Conservation (phyloP, 2,113 vertebrate species). For the Corythaixoides concolor region DNA sequence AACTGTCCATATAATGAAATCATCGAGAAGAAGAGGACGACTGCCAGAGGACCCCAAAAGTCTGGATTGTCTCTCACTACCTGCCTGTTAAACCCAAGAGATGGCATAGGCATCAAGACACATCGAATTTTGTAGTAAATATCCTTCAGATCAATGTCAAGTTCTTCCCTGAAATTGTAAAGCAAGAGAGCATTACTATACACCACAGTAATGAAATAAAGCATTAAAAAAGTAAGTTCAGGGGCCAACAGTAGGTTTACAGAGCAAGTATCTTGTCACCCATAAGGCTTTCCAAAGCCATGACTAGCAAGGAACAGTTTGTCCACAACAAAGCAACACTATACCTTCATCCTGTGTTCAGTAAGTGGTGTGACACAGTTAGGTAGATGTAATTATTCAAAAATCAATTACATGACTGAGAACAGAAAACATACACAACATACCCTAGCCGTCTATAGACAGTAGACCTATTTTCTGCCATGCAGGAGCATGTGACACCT, state of each 20-base stretch:
- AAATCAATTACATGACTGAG: not conserved
- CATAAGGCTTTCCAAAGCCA: not conserved
- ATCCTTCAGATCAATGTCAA: constrained; percentile 98
- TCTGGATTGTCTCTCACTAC: constrained; percentile 98
- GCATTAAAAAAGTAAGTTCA: not conserved
- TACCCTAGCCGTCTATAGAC: not conserved
- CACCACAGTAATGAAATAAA: not conserved
- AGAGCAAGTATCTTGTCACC: not conserved
- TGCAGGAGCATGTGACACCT: not conserved
- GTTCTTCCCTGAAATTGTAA: constrained; percentile 84
- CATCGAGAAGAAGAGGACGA: constrained; percentile 98
- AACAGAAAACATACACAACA: not conserved
- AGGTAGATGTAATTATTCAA: not conserved
- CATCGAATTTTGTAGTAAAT: constrained; percentile 99
- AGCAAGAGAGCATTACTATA: constrained; percentile 28
- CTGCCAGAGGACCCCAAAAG: constrained; percentile 96
- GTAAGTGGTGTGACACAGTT: not conserved
- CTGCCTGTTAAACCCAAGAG: constrained; percentile 96
- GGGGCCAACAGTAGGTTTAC: not conserved
- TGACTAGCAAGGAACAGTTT: not conserved
- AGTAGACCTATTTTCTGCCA: not conserved
- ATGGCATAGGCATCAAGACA: constrained; percentile 98
- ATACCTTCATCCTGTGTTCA: not conserved
- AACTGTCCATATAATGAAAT: constrained; percentile 98
- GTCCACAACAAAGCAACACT: not conserved